Evolutionary conservation across 2,113 vertebrate genomes (phyloP), one percentile per base, ranked within the genome.

Genomic region (Lepidothrix coronata): DNA sequence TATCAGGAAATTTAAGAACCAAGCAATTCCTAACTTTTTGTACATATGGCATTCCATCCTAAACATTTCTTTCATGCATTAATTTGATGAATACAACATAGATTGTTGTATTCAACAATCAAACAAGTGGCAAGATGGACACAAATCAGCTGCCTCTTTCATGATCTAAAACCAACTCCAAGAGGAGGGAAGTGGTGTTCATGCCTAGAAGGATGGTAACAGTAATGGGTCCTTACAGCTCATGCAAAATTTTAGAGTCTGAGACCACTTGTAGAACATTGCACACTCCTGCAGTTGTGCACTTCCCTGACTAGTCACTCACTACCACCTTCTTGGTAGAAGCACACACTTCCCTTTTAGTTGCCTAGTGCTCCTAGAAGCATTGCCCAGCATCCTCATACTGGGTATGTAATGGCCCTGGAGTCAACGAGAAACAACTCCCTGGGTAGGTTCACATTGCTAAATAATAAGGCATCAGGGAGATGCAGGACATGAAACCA

Each of bases 121-220:
- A 70, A 88, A 52, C 13, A 62, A 71, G 39, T 51, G 31, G n/a
- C 33, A 75, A 65, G 61, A 79, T 51, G 80, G 52, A 49, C 48
- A 85, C 52, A 76, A 76, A 28, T 12, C 68, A 52, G 39, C 18
- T 78, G 31, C 7, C 91, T 5, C 21, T 68, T 71, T n/a, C 39
- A 41, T 49, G 59, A 70, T 43, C 16, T 63, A 71, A 85, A 90
- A 57, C 25, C 30, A 74, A 7, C 28, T 89, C 71, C 51, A 71
- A 25, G 48, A 85, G 14, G 16, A 71, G 22, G 11, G 31, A 78
- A 63, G 9, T 9, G 8, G 30, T 66, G n/a, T 31, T 70, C 14
- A 7, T 12, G 19, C 49, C 51, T 62, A 46, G 0, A 2, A 54
- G 35, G 81, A 81, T 0, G 2, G 62, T 25, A 63, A 78, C 4